Percentiles rank a stretch among this genome's conserved stretches.
These are phyloP conservation scores for Cotesia chilonis DNA, from an alignment of 1,140 invertebrate genomes.

Conservation along the genomic window DNA sequence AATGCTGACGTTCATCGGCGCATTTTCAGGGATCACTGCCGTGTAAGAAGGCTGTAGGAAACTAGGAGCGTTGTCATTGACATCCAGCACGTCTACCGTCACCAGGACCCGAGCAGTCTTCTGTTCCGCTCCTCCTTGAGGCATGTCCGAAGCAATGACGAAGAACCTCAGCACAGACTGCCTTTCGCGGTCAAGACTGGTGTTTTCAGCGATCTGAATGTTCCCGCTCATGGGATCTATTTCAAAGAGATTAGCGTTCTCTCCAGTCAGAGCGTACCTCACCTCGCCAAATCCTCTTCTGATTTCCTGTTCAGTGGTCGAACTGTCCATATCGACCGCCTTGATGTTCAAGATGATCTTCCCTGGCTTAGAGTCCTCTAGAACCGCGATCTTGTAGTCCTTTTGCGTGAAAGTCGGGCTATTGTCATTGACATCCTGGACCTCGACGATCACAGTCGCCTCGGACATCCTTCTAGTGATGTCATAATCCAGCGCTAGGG, in stretches of 20 bases:
- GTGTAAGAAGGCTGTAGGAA: constrained; percentile 66
- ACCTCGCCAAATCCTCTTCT: constrained; percentile 74
- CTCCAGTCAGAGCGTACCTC: constrained; percentile 74
- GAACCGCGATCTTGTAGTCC: constrained; percentile 75
- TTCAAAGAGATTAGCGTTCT: constrained; percentile 75
- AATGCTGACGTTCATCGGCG: constrained; percentile 71
- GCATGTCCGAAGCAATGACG: constrained; percentile 79
- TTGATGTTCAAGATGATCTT: constrained; percentile 75
- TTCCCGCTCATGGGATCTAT: constrained; percentile 75
- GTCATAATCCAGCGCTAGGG: constrained; percentile 74
- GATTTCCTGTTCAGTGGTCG: constrained; percentile 70
- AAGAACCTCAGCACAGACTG: constrained; percentile 75
- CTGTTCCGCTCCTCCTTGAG: constrained; percentile 72
- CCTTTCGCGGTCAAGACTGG: constrained; percentile 78
- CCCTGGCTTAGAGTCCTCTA: constrained; percentile 75
- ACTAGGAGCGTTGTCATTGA: constrained; percentile 82
- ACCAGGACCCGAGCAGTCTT: constrained; percentile 71
- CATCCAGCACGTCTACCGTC: constrained; percentile 78
- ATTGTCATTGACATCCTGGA: constrained; percentile 84
- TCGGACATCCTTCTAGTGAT: constrained; percentile 71
- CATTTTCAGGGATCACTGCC: constrained; percentile 79
- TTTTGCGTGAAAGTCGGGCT: constrained; percentile 76
- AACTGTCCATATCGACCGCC: constrained; percentile 77
- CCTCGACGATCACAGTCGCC: constrained; percentile 75
- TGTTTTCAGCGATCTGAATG: constrained; percentile 74